Evolutionary conservation across 2,113 vertebrate genomes (phyloP).

Genomic region (Heptranchias perlo): DNA sequence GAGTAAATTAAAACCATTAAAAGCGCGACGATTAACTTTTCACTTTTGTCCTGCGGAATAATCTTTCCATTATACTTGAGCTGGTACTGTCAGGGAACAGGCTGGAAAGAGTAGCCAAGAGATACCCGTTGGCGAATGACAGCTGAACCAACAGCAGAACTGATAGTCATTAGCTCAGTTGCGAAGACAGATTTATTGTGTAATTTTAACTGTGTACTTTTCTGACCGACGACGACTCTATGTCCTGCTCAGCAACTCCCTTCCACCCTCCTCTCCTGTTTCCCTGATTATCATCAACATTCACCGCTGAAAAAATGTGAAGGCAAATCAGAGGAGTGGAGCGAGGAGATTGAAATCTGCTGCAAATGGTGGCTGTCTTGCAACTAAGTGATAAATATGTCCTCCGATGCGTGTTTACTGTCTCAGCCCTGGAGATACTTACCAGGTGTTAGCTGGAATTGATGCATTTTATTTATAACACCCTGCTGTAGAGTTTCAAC

Average conservation of each 20-base stretch:
- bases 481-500: neutral
- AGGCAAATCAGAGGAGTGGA: neutral
- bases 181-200: conserved; percentile 8
- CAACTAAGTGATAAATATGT: neutral
- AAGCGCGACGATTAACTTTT: neutral
- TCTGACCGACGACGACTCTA: neutral
- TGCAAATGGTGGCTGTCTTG: neutral
- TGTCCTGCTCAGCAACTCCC: neutral
- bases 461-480: neutral
- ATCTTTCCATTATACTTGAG: neutral
- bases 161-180: neutral
- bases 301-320: neutral
- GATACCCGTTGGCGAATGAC: neutral
- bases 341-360: neutral
- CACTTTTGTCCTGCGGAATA: neutral
- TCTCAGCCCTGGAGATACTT: neutral
- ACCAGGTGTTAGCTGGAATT: neutral
- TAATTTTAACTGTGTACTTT: conserved; percentile 10
- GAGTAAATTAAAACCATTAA: neutral
- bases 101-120: neutral
- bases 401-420: neutral
- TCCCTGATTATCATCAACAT: neutral
- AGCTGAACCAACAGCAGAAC: conserved; percentile 21
- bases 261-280: neutral
- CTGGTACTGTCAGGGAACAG: neutral